These are phyloP conservation scores for Drosophila tristis DNA, from an alignment of 1,140 invertebrate genomes.

Conservation along the genomic window DNA sequence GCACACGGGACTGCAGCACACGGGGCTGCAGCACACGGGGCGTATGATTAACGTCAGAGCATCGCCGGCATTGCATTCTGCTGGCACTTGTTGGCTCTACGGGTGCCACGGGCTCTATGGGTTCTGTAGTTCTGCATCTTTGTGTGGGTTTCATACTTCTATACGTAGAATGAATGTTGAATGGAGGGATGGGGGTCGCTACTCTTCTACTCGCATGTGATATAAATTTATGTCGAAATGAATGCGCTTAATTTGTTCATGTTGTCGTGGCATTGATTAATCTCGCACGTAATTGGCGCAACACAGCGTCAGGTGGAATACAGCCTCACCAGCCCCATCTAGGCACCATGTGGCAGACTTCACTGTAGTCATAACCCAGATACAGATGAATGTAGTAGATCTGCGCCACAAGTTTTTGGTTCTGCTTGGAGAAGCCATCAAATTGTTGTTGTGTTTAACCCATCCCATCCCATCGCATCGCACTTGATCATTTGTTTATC, in stretches of 20 bases:
- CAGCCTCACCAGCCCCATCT: no score
- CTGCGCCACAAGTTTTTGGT: background rate
- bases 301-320: constrained; percentile 40
- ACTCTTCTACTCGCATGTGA: constrained; percentile 34
- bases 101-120: constrained; percentile 10
- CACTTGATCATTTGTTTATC: constrained; percentile 57
- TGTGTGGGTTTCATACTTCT: constrained; percentile 8
- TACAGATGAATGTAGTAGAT: background rate
- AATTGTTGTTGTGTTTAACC: constrained; percentile 29
- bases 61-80: constrained; percentile 33
- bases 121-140: constrained; percentile 21
- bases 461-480: constrained; percentile 19
- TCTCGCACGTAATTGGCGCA: constrained; percentile 70
- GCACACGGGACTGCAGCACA: no score
- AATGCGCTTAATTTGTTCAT: constrained; percentile 74
- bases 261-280: constrained; percentile 79
- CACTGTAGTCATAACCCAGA: constrained; percentile 7
- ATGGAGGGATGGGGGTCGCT: no score
- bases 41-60: constrained; percentile 78
- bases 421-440: constrained; percentile 28
- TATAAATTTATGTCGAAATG: constrained; percentile 75
- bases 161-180: no score
- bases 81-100: constrained; percentile 74
- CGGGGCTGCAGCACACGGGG: constrained; percentile 49
- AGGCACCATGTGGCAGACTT: background rate